A percentile compares a stretch with the other conserved stretches of the same genome.
These are phyloP conservation scores for Oophaga sylvatica DNA, from an alignment of 2,797 vertebrate genomes.

Conservation along the genomic window DNA sequence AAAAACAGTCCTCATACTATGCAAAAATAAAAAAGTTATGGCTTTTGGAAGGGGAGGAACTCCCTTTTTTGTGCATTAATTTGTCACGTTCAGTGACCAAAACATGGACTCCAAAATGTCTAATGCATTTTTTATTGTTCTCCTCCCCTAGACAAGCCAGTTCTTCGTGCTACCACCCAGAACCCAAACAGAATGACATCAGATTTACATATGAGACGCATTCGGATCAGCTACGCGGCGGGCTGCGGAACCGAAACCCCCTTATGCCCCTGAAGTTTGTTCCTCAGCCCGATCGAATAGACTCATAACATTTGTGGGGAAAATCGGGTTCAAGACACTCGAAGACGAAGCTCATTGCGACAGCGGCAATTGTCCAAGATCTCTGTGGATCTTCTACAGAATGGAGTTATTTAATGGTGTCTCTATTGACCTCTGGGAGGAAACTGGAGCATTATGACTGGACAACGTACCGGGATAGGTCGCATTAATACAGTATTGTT, in stretches of 20 bases:
- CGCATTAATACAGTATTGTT: constrained; percentile 54
- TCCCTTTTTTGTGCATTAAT: no score
- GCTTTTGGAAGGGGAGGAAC: no score
- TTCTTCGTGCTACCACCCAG: constrained; percentile 88
- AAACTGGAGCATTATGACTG: constrained; percentile 21
- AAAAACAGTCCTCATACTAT: no score
- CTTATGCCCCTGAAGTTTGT: constrained; percentile 92
- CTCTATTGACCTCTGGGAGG: constrained; percentile 35
- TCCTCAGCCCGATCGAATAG: constrained; percentile 71
- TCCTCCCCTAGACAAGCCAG: constrained; percentile 80
- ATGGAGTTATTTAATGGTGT: constrained; percentile 20
- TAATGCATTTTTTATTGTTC: neutral
- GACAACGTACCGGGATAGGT: constrained; percentile 44
- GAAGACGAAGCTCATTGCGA: constrained; percentile 49
- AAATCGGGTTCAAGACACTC: constrained; percentile 56
- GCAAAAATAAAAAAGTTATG: no score
- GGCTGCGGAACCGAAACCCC: constrained; percentile 78
- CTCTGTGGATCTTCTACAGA: constrained; percentile 61
- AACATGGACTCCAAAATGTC: neutral
- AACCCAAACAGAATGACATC: constrained; percentile 91
- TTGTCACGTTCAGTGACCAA: no score
- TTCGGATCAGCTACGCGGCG: constrained; percentile 88
- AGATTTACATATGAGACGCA: constrained; percentile 82
- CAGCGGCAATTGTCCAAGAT: constrained; percentile 59
- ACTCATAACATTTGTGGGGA: constrained; percentile 63